A percentile compares a stretch with the other conserved stretches of the same genome.
These are phyloP conservation scores for Aspidiotus rigidus DNA, from an alignment of 2,888 invertebrate species.

Conservation along the genomic window DNA sequence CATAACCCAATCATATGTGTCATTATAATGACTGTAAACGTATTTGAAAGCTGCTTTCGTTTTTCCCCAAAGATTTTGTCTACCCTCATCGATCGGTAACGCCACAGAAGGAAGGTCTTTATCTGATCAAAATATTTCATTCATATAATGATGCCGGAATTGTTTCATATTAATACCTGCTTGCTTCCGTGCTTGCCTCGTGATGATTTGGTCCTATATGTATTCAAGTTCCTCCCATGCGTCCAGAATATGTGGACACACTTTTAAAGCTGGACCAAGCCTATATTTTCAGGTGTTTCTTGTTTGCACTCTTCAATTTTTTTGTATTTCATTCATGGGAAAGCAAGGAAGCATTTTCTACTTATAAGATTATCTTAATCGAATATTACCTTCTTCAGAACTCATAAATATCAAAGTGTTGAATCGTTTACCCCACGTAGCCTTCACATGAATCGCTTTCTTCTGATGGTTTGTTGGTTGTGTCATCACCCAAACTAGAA, in stretches of 20 bases:
- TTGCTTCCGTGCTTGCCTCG: too few relatives aligned
- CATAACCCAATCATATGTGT: slow-evolving; percentile 91
- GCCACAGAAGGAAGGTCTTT: slow-evolving; percentile 57
- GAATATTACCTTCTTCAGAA: slow-evolving; percentile 54
- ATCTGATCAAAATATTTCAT: slow-evolving; percentile 29
- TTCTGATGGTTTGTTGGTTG: slow-evolving; percentile 77
- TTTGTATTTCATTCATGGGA: not conserved
- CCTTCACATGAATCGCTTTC: slow-evolving; percentile 86
- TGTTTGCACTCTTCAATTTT: too few relatives aligned
- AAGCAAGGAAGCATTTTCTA: not conserved
- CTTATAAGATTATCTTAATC: too few relatives aligned
- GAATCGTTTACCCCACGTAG: slow-evolving; percentile 91
- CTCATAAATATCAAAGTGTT: slow-evolving; percentile 84
- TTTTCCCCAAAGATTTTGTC: slow-evolving; percentile 93
- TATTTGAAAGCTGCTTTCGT: slow-evolving; percentile 90
- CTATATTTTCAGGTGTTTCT: too few relatives aligned
- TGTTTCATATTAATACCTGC: too few relatives aligned
- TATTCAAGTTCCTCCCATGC: too few relatives aligned
- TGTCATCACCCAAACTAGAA: slow-evolving; percentile 97
- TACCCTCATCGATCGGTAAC: slow-evolving; percentile 75
- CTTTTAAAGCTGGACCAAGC: too few relatives aligned
- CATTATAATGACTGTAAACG: slow-evolving; percentile 69
- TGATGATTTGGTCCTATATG: too few relatives aligned
- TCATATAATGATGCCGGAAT: not conserved
- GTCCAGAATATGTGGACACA: too few relatives aligned